Conservation (phyloP, 2,888 invertebrate genomes). For the Athalia cordata region DNA sequence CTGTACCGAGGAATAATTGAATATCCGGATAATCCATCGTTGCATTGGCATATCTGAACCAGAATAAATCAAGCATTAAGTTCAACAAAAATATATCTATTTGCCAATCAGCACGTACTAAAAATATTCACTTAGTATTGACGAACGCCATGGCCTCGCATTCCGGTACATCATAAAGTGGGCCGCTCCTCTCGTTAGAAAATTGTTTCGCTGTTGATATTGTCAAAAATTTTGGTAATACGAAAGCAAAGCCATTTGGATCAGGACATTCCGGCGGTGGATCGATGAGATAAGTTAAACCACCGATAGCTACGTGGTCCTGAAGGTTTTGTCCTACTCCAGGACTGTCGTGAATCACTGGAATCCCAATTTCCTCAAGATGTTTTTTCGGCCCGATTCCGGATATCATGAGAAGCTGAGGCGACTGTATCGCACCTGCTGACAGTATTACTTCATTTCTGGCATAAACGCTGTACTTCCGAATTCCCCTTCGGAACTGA, state of each 20-base stretch:
- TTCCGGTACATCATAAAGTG: slow-evolving; percentile 85
- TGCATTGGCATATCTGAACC: slow-evolving; percentile 77
- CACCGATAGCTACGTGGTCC: slow-evolving; percentile 89
- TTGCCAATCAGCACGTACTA: background rate
- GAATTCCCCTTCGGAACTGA: slow-evolving; percentile 76
- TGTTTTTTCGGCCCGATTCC: slow-evolving; percentile 85
- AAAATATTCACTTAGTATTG: slow-evolving; percentile 77
- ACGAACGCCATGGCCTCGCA: slow-evolving; percentile 87
- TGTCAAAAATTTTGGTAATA: slow-evolving; percentile 80
- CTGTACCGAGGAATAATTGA: slow-evolving; percentile 84
- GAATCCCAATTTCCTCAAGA: slow-evolving; percentile 78
- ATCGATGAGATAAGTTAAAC: slow-evolving; percentile 81
- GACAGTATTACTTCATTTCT: slow-evolving; percentile 87
- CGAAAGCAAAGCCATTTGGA: slow-evolving; percentile 77
- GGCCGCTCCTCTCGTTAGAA: slow-evolving; percentile 77
- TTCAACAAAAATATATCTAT: no score
- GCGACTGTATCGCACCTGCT: slow-evolving; percentile 89
- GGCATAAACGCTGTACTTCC: slow-evolving; percentile 77
- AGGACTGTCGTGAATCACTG: slow-evolving; percentile 78
- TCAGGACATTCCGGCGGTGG: slow-evolving; percentile 75
- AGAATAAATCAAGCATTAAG: background rate
- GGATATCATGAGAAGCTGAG: slow-evolving; percentile 90
- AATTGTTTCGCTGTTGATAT: slow-evolving; percentile 80
- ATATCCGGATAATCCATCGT: slow-evolving; percentile 84
- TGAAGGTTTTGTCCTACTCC: slow-evolving; percentile 89